Base-by-base conservation (phyloP, 1,140 invertebrate species). In the Aleiodes sp. region DNA sequence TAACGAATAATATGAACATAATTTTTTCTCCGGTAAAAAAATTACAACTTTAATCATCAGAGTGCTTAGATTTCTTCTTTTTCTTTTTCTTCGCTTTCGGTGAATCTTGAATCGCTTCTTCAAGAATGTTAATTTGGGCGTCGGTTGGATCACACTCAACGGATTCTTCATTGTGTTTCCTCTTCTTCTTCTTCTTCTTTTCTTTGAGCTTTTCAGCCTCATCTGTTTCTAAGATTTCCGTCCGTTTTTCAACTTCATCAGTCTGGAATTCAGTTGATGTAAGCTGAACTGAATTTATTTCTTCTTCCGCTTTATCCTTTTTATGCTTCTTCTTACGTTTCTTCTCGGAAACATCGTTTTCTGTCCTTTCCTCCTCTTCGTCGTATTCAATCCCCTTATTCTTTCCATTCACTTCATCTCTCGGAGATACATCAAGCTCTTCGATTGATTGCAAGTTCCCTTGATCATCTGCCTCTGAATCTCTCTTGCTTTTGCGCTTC, bases 231-330 rank as follows among this genome's bases (percentile, higher is more conserved):
- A 21, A 1, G 37, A 33, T 59, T 37, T 56, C 31, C n/a, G 4
- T 21, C 29, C 12, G 1, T 10, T 12, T 21, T 46, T 39, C 35
- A 19, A 4, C 9, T 16, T 43, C 16, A 10, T 33, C 31, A 33
- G 7, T 33, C 1, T 33, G 7, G 2, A 33, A 6, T n/a, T n/a
- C n/a, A n/a, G n/a, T n/a, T n/a, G n/a, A n/a, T n/a, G n/a, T n/a
- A n/a, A n/a, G n/a, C n/a, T n/a, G n/a, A n/a, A n/a, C n/a, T n/a
- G 28, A 8, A 21, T 12, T 41, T 16, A 35, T 14, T 46, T 43
- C 67, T 43, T 41, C n/a, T 72, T 57, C 16, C 63, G 63, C 43
- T 68, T 52, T 28, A 16, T 65, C 29, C 31, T 62, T n/a, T n/a
- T 19, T 62, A 28, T n/a, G 4, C 52, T 60, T 29, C 1, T 8